Evolutionary conservation across 37 sponge, comb jelly and placozoan genomes (phyloP).

Genomic region (Beroe forskalii): DNA sequence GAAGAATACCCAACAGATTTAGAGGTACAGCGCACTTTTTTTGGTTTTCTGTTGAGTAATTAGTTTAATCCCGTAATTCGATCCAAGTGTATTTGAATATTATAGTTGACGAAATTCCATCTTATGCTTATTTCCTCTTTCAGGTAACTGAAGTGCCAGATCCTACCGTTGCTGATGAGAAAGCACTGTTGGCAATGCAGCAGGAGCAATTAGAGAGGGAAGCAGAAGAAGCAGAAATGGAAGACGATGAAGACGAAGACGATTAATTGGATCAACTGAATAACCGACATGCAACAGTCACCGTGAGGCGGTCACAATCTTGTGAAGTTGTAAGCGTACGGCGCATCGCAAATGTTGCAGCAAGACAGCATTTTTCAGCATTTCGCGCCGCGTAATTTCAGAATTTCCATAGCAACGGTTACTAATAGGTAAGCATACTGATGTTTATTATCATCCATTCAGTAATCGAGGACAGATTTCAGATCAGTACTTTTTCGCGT

Average conservation of each 20-base stretch:
- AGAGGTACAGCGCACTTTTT: not conserved
- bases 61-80: too few relatives aligned
- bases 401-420: constrained; percentile 48
- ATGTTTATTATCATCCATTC: not conserved
- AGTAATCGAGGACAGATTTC: not conserved
- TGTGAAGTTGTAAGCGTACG: not conserved
- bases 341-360: not conserved
- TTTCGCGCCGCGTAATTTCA: constrained; percentile 22
- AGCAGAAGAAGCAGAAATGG: constrained; percentile 83
- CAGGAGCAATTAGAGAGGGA: constrained; percentile 71
- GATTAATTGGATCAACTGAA: too few relatives aligned
- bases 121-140: not conserved
- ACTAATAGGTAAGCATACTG: not conserved
- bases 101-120: not conserved
- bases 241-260: constrained; percentile 97
- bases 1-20: constrained; percentile 87
- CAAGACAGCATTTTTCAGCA: constrained; percentile 31
- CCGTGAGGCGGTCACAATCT: not conserved
- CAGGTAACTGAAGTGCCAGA: constrained; percentile 59
- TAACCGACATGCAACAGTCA: not conserved
- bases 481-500: not conserved
- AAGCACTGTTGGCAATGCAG: constrained; percentile 62
- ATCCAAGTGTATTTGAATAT: not conserved
- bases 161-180: constrained; percentile 64
- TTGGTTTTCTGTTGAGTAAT: too few relatives aligned